These are phyloP conservation scores for Pristionchus exspectatus DNA, from an alignment of 2,888 invertebrate genomes.

Conservation along the genomic window DNA sequence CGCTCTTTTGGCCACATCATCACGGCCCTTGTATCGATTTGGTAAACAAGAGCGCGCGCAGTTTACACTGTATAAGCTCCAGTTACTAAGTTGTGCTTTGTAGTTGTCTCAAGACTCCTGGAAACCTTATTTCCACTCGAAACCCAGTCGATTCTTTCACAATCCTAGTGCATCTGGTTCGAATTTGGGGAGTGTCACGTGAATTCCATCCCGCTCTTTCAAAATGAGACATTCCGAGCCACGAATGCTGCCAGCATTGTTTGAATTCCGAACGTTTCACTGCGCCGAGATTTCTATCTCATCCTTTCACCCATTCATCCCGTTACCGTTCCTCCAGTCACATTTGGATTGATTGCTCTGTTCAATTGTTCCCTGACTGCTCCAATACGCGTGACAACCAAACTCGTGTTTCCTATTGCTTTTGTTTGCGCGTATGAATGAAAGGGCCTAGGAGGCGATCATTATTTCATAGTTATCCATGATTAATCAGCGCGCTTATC, in stretches of 20 bases:
- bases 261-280: neutral
- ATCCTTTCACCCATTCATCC: neutral
- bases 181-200: neutral
- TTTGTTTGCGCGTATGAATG: too few relatives aligned
- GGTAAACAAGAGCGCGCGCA: slow-evolving; percentile 38
- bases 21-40: slow-evolving; percentile 19
- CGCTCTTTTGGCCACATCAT: slow-evolving; percentile 31
- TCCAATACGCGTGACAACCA: neutral
- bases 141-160: neutral
- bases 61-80: slow-evolving; percentile 43
- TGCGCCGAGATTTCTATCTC: neutral
- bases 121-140: neutral
- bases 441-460: neutral
- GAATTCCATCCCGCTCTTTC: neutral
- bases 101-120: slow-evolving; percentile 9
- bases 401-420: neutral
- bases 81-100: neutral
- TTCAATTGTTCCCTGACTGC: neutral
- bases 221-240: neutral
- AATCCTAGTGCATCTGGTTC: neutral
- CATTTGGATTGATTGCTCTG: neutral
- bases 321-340: neutral
- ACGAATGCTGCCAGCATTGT: neutral
- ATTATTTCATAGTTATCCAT: neutral
- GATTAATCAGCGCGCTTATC: neutral